Conservation (phyloP, 2,888 invertebrate genomes). For the Acrobasis suavella region DNA sequence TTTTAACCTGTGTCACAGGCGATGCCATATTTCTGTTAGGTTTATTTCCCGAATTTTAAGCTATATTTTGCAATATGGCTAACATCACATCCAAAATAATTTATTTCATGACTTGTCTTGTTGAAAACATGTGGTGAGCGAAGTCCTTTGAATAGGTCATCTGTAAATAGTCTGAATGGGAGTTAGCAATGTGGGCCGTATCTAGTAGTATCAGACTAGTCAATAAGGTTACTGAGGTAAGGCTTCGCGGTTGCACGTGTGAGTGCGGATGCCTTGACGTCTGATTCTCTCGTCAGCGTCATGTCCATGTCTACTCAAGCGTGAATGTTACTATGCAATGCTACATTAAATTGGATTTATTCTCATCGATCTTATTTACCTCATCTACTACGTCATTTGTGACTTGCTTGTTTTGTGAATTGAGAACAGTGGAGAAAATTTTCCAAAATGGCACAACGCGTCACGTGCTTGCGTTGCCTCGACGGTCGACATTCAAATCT, state of each 20-base stretch:
- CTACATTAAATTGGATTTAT: constrained; percentile 6
- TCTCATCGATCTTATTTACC: neutral
- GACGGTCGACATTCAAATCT: constrained; percentile 8
- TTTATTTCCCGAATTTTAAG: no score
- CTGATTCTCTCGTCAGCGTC: constrained; percentile 37
- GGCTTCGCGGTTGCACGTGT: constrained; percentile 66
- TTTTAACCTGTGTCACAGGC: no score
- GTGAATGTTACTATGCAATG: constrained; percentile 42
- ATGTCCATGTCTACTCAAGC: constrained; percentile 50
- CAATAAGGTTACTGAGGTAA: constrained; percentile 71
- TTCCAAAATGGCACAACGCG: neutral
- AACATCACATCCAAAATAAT: no score
- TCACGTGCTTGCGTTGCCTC: neutral
- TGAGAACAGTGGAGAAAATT: neutral
- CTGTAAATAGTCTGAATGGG: constrained; percentile 41
- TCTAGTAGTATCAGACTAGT: constrained; percentile 51
- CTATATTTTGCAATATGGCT: no score
- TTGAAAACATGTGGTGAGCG: neutral
- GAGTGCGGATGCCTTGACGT: constrained; percentile 46
- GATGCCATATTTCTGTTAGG: no score
- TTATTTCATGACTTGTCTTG: no score
- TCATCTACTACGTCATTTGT: no score
- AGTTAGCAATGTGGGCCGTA: constrained; percentile 41
- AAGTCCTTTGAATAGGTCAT: constrained; percentile 5
- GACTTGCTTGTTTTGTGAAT: neutral